Evolutionary conservation across 2,113 vertebrate genomes (phyloP), one percentile per base, ranked within the genome.

Genomic region (Phalacrocorax pelagicus): DNA sequence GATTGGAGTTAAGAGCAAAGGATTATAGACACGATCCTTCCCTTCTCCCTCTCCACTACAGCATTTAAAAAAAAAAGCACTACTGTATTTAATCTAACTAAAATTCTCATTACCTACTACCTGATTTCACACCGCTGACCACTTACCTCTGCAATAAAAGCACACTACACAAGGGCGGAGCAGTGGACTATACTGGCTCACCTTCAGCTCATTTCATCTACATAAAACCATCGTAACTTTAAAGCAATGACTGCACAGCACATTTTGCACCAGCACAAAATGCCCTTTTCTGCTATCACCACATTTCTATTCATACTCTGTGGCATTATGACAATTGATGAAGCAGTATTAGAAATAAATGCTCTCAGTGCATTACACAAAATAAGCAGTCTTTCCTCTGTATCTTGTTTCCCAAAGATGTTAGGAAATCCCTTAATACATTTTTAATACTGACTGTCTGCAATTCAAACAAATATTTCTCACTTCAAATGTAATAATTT

Each of bases 81-180:
- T 51, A 6, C 27, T 21, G 4, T 27, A 27, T 54, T 59, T 47
- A 57, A 61, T 71, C 3, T 26, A 77, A 36, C 12, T 52, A 11
- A 47, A 57, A n/a, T 73, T 54, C n/a, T 90, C 55, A 67, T 52
- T 49, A 70, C 20, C 30, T 57, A 20, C 0, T 2, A 79, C 14
- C 13, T 3, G 1, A 23, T n/a, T 71, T 65, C 75, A 65, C 40
- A 57, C 5, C 9, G 4, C 7, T 0, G 0, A 81, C 6, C 29
- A 62, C 22, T 46, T 9, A 49, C 1, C 10, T 55, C 34, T 54
- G 55, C 3, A 6, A 51, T 22, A 63, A 51, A 72, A 75, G 27
- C 66, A 54, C 2, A 1, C 52, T 47, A 49, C 15, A 57, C 18
- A 47, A 79, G 29, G 63, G 21, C 9, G 1, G 22, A 63, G n/a